Base-by-base conservation (phyloP, 2,113 vertebrate species). In the Cervus canadensis region DNA sequence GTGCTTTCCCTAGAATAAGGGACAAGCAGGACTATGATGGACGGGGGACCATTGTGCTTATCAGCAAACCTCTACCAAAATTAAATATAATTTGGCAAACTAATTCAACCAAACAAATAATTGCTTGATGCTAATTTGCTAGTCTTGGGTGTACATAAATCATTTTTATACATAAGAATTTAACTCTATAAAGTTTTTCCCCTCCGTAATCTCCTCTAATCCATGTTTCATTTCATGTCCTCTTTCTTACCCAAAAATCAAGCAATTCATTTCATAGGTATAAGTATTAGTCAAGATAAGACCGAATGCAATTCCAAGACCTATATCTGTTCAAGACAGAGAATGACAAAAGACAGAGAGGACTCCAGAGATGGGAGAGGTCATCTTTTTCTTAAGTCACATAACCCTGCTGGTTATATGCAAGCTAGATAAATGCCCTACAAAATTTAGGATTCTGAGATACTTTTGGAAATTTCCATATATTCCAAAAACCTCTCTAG, bases 381-480 rank as follows among this genome's bases (percentile, higher is more conserved):
- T 12, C 19, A 89, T 33, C 25, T 76, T 60, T 64, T 48, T 50
- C 45, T 23, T 5, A 17, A 45, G 19, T 13, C 30, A 71, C 7
- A 48, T 19, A 57, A 71, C 23, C 12, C 3, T 30, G 33, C n/a
- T 43, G 13, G 33, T 26, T 83, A 71, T 54, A 10, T 6, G 4
- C 9, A 81, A 81, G 26, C 26, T 40, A 87, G 76, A 14, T 67
- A 92, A 89, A 36, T 67, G 52, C 16, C 57, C 56, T 60, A 64
- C 28, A 93, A 62, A 94, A 83, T 50, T 88, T 30, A 48, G 1
- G n/a, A 57, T 94, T 98, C 84, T 76, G 26, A 95, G 76, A 91
- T 57, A 88, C 54, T 95, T 97, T 93, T 83, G 62, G 79, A 97
- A 91, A 96, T 95, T 59, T 97, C 21, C n/a, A 2, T 93, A 89